These are phyloP conservation scores for Pantherophis vulpinus DNA, from an alignment of 2,797 vertebrate genomes.

Conservation along the genomic window DNA sequence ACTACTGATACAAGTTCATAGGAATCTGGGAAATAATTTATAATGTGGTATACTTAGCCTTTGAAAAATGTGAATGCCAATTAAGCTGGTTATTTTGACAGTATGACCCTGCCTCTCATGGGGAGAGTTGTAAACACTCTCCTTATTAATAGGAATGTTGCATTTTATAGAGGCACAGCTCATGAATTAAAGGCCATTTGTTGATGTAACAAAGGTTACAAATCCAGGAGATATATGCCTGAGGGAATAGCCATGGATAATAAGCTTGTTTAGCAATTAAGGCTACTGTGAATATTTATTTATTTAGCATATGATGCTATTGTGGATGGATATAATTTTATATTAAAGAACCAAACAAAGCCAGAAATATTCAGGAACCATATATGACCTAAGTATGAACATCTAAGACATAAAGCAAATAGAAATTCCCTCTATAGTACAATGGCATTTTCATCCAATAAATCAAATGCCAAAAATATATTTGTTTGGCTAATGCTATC, in stretches of 20 bases:
- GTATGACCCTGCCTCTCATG: not conserved
- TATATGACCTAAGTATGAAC: not conserved
- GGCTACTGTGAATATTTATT: not conserved
- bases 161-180: not conserved
- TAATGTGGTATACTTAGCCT: not conserved
- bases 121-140: not conserved
- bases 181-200: not conserved
- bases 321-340: not conserved
- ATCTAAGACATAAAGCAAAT: not conserved
- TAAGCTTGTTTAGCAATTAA: not conserved
- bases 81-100: not conserved
- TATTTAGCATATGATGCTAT: not conserved
- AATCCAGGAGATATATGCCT: not conserved
- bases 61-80: not conserved
- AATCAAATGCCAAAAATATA: not conserved
- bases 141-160: not conserved
- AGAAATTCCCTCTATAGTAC: not conserved
- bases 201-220: not conserved
- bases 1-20: not conserved
- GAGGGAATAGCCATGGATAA: not conserved
- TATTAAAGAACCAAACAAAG: not conserved
- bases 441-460: not conserved
- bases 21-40: not conserved
- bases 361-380: not conserved
- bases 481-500: not conserved